A percentile compares a stretch with the other conserved stretches of the same genome.
phyloP scores from a whole-genome alignment of 2,888 invertebrate genomes.

The Zootermopsis nevadensis region DNA sequence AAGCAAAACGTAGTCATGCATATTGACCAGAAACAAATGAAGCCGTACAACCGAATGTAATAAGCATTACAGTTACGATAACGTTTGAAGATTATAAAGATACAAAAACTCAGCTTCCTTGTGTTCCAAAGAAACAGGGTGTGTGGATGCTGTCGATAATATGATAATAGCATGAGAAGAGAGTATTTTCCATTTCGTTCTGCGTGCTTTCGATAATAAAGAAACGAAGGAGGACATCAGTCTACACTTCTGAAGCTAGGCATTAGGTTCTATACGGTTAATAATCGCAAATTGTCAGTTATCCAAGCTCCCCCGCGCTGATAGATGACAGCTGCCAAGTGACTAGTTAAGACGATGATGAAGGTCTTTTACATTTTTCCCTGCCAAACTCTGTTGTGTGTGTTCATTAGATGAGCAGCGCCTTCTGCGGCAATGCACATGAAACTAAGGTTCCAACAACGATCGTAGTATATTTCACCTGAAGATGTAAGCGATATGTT shows the following conservation, averaged over 20 bases:
- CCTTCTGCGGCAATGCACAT: too few relatives aligned
- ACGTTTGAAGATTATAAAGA: not conserved
- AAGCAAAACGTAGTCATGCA: not conserved
- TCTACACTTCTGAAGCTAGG: not conserved
- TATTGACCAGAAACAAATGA: not conserved
- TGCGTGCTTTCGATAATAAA: not conserved
- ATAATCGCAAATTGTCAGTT: conserved; percentile 39
- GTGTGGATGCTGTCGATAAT: conserved; percentile 1
- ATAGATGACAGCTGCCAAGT: conserved; percentile 31
- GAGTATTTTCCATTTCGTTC: conserved; percentile 29
- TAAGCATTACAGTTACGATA: not conserved
- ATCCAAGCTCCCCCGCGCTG: conserved; percentile 2
- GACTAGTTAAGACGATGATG: conserved; percentile 18
- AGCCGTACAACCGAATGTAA: not conserved
- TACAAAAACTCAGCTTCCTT: not conserved
- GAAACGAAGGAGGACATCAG: not conserved
- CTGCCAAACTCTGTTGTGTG: not conserved
- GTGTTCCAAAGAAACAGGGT: not conserved
- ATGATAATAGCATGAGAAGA: conserved; percentile 24
- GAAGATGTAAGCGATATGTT: too few relatives aligned
- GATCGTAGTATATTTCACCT: too few relatives aligned
- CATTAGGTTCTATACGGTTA: conserved; percentile 20
- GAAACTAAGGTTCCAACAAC: too few relatives aligned
- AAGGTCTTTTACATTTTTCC: conserved; percentile 8
- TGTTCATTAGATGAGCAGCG: too few relatives aligned